Evolutionary conservation across 35 echinoderm and acorn worm species (phyloP), one percentile per base, ranked within the genome.

Genomic region (Lytechinus variegatus): DNA sequence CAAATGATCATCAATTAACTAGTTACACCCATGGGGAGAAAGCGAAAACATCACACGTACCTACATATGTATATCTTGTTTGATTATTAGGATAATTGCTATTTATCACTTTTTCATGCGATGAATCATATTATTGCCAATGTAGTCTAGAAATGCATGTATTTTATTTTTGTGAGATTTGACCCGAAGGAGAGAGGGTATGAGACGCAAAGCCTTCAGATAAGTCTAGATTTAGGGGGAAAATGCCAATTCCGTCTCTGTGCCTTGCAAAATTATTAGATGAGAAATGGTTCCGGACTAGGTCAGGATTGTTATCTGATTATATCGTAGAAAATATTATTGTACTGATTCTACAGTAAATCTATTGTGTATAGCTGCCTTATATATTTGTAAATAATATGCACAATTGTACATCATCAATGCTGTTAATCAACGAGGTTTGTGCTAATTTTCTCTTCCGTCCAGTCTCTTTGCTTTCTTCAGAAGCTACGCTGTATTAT

Each of bases 401-500:
- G 66, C 66, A 79, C 66, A 24, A 79, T 79, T 79, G 66, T 79
- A 79, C 66, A 79, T 79, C 61, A 71, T 71, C 16, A 79, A 79
- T 79, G 14, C n/a, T n/a, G 7, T 79, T 79, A 79, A 79, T 79
- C 66, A 79, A 79, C 16, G 66, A 79, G 66, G 66, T 79, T 79
- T 79, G 66, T 79, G 66, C 66, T 79, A 79, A 79, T 79, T 79
- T 79, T 79, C 66, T 79, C n/a, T 79, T 79, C 66, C 66, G 66
- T 79, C 66, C 66, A 79, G 7, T 2, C 16, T 58, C 6, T 24
- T 24, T 79, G n/a, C 66, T 24, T 79, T 24, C 66, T 79, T 79
- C 19, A 79, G 13, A 71, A 79, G 66, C 66, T 79, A 19, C 66
- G 66, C 66, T 79, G 66, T 79, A n/a, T 8, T 79, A 79, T 79